These are phyloP conservation scores for Poeciliopsis paucimaculata DNA, from an alignment of 2,797 vertebrate genomes.

Conservation along the genomic window DNA sequence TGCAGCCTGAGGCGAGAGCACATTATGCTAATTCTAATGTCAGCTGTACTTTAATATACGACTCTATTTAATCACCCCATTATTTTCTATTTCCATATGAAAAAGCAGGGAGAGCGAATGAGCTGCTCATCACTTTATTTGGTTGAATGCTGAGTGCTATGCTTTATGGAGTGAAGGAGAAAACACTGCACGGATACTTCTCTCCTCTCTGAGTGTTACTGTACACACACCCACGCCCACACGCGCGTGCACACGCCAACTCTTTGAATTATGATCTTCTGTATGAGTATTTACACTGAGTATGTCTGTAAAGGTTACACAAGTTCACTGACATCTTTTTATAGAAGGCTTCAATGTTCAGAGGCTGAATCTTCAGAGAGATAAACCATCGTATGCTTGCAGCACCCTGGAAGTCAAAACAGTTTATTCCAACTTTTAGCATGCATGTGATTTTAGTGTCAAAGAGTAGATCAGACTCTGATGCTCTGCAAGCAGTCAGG, in stretches of 20 bases:
- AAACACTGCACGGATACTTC: conserved; percentile 22
- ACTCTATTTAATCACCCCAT: conserved; percentile 99
- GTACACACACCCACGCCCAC: not conserved
- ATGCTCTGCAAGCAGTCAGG: not conserved
- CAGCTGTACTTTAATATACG: conserved; percentile 99
- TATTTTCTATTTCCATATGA: conserved; percentile 99
- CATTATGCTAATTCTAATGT: conserved; percentile 99
- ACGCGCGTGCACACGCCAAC: not conserved
- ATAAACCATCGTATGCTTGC: not conserved
- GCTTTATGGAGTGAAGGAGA: conserved; percentile 41
- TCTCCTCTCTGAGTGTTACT: conserved; percentile 1
- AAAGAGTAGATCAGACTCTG: not conserved
- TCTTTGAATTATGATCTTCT: conserved; percentile 23
- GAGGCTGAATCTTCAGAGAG: conserved; percentile 1
- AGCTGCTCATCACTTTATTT: conserved; percentile 73
- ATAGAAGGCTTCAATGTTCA: conserved; percentile 30
- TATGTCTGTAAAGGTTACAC: conserved; percentile 26
- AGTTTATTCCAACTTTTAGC: conserved; percentile 3
- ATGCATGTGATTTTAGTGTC: not conserved
- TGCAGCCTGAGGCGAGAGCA: conserved; percentile 98
- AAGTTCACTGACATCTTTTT: conserved; percentile 23
- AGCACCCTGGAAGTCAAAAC: not conserved
- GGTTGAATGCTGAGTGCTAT: conserved; percentile 36
- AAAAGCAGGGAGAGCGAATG: conserved; percentile 70
- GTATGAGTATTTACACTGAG: conserved; percentile 38